Conservation (phyloP, 2,797 vertebrate species). For the Sebastes umbrosus region DNA sequence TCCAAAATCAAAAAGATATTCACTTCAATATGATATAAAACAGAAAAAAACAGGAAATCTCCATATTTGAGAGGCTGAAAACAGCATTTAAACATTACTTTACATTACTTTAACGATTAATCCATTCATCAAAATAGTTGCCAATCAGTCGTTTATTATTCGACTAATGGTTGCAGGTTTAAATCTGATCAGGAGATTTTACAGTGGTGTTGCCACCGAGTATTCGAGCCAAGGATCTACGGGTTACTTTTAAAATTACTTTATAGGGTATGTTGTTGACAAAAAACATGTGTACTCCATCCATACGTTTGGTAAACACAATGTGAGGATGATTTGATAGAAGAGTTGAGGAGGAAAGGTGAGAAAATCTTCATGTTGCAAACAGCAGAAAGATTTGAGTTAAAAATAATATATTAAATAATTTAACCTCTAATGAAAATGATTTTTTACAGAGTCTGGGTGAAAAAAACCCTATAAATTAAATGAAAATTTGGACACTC, state of each 20-base stretch:
- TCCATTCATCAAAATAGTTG: no score
- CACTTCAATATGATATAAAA: no score
- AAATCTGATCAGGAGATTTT: no score
- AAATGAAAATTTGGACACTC: background rate
- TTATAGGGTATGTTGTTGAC: background rate
- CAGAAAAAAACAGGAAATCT: no score
- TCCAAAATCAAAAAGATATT: no score
- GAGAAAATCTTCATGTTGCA: background rate
- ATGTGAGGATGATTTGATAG: background rate
- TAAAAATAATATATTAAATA: constrained; percentile 9
- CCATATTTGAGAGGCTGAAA: background rate
- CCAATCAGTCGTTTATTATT: no score
- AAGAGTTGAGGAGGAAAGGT: background rate
- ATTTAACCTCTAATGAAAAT: background rate
- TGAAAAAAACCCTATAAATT: background rate
- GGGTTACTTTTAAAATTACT: background rate
- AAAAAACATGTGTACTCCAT: background rate
- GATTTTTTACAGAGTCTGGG: background rate
- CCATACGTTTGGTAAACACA: background rate
- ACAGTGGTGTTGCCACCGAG: background rate
- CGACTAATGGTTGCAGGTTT: no score
- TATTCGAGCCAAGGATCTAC: background rate
- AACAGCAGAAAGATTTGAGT: background rate
- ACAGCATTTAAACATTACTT: no score
- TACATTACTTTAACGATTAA: no score